Conservation (phyloP, 37 sponge, comb jelly and placozoan genomes). For the Oopsacas minuta region DNA sequence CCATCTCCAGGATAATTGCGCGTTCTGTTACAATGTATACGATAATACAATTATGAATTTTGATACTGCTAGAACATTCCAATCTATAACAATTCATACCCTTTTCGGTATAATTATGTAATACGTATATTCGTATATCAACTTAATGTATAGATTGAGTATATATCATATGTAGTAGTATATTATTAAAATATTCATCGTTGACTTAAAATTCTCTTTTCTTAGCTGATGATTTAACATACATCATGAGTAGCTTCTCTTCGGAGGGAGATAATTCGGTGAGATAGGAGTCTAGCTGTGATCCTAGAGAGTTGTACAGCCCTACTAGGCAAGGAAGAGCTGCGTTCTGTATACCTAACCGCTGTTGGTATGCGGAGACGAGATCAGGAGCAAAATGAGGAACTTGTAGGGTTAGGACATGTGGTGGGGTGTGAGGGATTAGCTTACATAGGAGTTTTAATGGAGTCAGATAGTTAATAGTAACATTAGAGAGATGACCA, state of each 20-base stretch:
- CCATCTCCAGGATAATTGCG: no score
- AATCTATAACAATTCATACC: no score
- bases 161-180: no score
- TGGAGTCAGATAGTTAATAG: not conserved
- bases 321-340: not conserved
- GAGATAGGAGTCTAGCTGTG: not conserved
- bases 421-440: not conserved
- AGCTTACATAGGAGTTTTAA: not conserved
- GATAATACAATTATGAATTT: no score
- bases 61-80: no score
- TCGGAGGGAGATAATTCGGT: not conserved
- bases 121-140: no score
- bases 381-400: not conserved
- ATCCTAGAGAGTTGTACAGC: not conserved
- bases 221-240: not conserved
- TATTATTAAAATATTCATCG: not conserved
- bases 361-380: not conserved
- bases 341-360: not conserved
- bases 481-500: not conserved
- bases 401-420: not conserved
- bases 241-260: slow-evolving; percentile 13
- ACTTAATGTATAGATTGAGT: no score
- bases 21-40: no score
- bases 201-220: not conserved
- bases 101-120: no score